Base-by-base conservation (phyloP, 1,140 invertebrate species). In the Anagrus nilaparvatae region DNA sequence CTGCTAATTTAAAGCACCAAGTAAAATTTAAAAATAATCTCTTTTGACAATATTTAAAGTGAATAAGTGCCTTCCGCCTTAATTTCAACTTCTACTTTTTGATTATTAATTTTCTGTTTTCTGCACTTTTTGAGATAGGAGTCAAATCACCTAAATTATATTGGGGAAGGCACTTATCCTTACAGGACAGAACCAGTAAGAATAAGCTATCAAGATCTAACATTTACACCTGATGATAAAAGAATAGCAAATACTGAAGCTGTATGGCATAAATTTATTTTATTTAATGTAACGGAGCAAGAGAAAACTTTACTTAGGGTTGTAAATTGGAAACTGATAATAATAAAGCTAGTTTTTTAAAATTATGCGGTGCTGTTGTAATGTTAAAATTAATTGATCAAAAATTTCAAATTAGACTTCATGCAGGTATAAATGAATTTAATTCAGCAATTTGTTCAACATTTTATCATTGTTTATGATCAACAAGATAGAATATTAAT, bases 201-300 rank as follows among this genome's bases (percentile, higher is more conserved):
- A 25, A 43, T 69, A 12, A 55, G 60, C 0, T 43, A 62, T 32
- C 5, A 35, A 5, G 60, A 67, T 30, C 63, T 61, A 8, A 48
- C 50, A 2, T 58, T 67, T 13, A 52, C 50, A 2, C 40, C 27
- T 9, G 43, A 53, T 19, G 61, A 64, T 33, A 40, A 56, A 6
- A 17, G 43, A 3, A 37, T 67, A 12, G 57, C 60, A 5, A 47
- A 55, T 7, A 46, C 61, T 10, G 56, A 57, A 30, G 60, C 67
- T 40, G 40, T 64, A 0, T 67, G 62, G 59, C 66, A 69, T 20
- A 69, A 69, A 48, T 69, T 67, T 16, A 61, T 69, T 31, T 18
- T 69, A 13, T 65, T 54, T n/a, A 43, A 58, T 12, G 42, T 51
- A 3, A 53, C 41, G 6, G 32, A 47, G n/a, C 50, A 50, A 5